phyloP scores from a whole-genome alignment of 2,888 invertebrate genomes.

The Petrophora chlorosata region DNA sequence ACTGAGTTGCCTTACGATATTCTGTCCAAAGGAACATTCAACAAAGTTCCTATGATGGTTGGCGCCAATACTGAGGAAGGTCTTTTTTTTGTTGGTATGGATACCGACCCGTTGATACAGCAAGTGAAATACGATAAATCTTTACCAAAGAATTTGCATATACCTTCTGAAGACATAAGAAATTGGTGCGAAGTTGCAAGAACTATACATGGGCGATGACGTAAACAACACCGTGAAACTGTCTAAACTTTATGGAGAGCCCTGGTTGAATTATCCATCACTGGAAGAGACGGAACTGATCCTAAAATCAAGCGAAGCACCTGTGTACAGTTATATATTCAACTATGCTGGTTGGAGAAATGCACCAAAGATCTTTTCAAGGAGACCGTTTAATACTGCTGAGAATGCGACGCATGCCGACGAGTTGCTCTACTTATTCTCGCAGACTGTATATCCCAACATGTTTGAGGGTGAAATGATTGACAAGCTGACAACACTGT shows the following conservation, averaged over 20 bases:
- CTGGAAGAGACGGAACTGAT: slow-evolving; percentile 59
- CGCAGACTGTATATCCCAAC: slow-evolving; percentile 44
- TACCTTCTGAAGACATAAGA: slow-evolving; percentile 46
- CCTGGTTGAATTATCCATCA: slow-evolving; percentile 49
- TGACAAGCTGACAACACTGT: slow-evolving; percentile 58
- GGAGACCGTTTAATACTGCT: slow-evolving; percentile 37
- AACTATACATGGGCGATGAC: slow-evolving; percentile 65
- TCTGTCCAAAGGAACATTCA: slow-evolving; percentile 54
- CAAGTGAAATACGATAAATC: slow-evolving; percentile 54
- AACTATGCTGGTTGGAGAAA: slow-evolving; percentile 60
- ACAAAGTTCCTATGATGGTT: slow-evolving; percentile 67
- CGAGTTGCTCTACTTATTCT: slow-evolving; percentile 68
- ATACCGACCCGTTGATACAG: slow-evolving; percentile 55
- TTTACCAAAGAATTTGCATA: slow-evolving; percentile 62
- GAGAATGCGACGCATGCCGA: slow-evolving; percentile 67
- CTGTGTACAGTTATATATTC: slow-evolving; percentile 61
- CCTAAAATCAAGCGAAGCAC: slow-evolving; percentile 47
- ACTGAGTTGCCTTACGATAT: slow-evolving; percentile 58
- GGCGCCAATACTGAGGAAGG: slow-evolving; percentile 65
- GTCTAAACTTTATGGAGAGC: slow-evolving; percentile 60
- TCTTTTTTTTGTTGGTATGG: slow-evolving; percentile 52
- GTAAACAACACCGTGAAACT: slow-evolving; percentile 49
- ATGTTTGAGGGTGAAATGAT: slow-evolving; percentile 61
- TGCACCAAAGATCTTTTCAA: slow-evolving; percentile 44
- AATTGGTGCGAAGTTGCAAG: slow-evolving; percentile 50